A percentile compares a stretch with the other conserved stretches of the same genome.
phyloP scores from a whole-genome alignment of 2,113 vertebrate species.

The Protobothrops flavoviridis region DNA sequence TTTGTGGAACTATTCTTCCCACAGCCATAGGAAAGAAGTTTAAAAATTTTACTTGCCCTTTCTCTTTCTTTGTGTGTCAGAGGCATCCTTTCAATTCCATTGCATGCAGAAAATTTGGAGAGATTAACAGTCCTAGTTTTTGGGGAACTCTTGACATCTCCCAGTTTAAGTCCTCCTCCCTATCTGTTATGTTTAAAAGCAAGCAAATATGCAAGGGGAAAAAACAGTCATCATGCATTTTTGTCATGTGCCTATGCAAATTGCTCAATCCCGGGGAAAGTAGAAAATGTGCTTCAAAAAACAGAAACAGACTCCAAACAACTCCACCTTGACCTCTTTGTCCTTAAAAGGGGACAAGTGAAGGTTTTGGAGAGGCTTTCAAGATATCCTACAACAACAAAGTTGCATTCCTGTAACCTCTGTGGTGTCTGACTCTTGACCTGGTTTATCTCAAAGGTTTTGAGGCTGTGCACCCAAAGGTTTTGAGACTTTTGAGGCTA shows the following conservation, averaged over 20 bases:
- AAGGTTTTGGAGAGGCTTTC: neutral
- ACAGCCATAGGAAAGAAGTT: neutral
- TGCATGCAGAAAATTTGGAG: neutral
- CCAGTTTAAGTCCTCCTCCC: neutral
- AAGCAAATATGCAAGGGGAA: neutral
- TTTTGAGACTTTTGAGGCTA: too few relatives aligned
- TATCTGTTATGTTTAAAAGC: neutral
- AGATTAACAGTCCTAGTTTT: neutral
- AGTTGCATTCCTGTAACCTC: neutral
- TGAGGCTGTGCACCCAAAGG: neutral
- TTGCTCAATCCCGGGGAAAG: neutral
- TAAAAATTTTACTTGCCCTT: neutral
- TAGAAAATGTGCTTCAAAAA: neutral
- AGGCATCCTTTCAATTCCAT: neutral
- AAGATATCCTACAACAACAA: neutral
- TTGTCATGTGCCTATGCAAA: neutral
- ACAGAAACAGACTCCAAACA: neutral
- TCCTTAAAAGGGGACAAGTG: neutral
- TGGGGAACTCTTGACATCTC: neutral
- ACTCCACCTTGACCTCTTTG: neutral
- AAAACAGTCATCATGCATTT: neutral
- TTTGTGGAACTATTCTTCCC: neutral
- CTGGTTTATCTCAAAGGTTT: neutral
- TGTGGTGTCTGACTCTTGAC: neutral
- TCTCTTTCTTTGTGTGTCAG: neutral